A percentile compares a stretch with the other conserved stretches of the same genome.
phyloP scores from a whole-genome alignment of 2,113 vertebrate species.

The Eurystomus gularis region DNA sequence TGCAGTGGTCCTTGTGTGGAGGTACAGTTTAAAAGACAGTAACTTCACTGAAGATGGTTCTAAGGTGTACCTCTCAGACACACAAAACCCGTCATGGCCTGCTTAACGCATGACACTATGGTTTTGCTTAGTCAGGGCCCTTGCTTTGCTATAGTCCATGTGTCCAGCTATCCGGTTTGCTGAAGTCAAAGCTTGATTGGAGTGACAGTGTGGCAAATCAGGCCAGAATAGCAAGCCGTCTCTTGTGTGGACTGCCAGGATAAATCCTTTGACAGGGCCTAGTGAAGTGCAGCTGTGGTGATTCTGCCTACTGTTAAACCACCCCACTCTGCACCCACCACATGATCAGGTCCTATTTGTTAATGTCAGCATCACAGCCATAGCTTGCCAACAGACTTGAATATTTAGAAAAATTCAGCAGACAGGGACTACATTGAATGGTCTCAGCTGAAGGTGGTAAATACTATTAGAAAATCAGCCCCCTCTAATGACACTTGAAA shows the following conservation, averaged over 20 bases:
- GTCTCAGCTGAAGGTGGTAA: neutral
- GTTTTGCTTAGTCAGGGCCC: neutral
- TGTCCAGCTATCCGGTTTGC: neutral
- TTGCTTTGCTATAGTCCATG: neutral
- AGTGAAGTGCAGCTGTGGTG: neutral
- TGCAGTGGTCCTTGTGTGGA: neutral
- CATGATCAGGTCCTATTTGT: neutral
- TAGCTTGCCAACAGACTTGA: neutral
- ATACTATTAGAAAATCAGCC: neutral
- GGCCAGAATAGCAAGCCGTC: neutral
- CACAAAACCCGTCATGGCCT: neutral
- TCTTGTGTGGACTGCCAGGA: neutral
- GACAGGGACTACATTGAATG: neutral
- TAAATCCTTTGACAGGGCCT: neutral
- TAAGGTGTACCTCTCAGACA: neutral
- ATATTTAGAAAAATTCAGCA: neutral
- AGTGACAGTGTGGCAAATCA: neutral
- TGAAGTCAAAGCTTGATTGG: neutral
- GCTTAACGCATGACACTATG: neutral
- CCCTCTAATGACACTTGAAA: neutral
- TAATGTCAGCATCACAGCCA: fast-evolving
- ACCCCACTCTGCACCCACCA: neutral
- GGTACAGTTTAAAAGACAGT: neutral
- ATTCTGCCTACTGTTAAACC: neutral
- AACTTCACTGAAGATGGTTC: neutral